Conservation (phyloP, 2,797 vertebrate species). For the Centropyge bicolor region DNA sequence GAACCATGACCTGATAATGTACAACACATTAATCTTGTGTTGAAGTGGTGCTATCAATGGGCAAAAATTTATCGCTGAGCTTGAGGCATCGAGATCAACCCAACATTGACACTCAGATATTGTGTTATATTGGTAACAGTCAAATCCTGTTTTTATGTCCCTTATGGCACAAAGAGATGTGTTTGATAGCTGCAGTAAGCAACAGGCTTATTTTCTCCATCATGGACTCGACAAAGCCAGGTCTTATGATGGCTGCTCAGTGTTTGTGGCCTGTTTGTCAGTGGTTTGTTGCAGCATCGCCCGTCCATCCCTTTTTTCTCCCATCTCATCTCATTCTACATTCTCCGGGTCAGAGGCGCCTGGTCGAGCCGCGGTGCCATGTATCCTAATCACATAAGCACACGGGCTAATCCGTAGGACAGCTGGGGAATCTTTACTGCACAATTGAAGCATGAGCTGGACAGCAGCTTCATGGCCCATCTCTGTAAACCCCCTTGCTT, state of each 20-base stretch:
- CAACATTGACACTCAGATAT: background rate
- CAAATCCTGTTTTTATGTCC: conserved; percentile 1
- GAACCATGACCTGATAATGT: background rate
- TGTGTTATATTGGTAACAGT: background rate
- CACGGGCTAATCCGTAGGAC: conserved; percentile 85
- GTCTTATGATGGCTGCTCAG: conserved; percentile 23
- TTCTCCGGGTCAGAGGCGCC: conserved; percentile 84
- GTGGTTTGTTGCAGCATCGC: conserved; percentile 53
- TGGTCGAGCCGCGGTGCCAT: conserved; percentile 83
- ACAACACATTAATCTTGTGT: background rate
- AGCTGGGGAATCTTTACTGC: conserved; percentile 88
- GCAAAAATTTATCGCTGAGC: background rate
- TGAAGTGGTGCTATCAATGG: background rate
- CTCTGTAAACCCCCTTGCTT: conserved; percentile 74
- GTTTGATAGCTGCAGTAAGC: conserved; percentile 8
- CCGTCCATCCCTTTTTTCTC: conserved; percentile 61
- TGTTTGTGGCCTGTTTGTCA: conserved; percentile 26
- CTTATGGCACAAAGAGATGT: background rate
- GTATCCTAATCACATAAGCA: conserved; percentile 89
- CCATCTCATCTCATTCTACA: conserved; percentile 69
- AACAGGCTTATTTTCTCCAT: conserved; percentile 16
- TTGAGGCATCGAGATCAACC: background rate
- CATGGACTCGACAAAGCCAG: conserved; percentile 15
- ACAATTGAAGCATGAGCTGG: conserved; percentile 83
- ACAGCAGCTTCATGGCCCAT: conserved; percentile 73